phyloP scores from a whole-genome alignment of 2,113 vertebrate species.

The Loxodonta africana region DNA sequence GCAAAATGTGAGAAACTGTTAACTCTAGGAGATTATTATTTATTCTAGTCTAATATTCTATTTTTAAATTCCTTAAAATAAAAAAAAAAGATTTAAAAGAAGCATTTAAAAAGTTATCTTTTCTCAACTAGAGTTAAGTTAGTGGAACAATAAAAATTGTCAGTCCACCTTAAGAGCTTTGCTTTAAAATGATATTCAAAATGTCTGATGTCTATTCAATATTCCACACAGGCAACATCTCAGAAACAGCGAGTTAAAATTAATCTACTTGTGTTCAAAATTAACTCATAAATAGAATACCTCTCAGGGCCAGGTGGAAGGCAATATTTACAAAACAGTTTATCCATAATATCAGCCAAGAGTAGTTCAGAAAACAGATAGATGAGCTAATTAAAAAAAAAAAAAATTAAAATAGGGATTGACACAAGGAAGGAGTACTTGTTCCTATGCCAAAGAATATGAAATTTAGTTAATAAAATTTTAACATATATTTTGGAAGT shows the following conservation, averaged over 20 bases:
- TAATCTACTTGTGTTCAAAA: conserved; percentile 11
- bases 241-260: background rate
- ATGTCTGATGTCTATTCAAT: background rate
- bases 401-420: background rate
- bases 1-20: background rate
- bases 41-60: background rate
- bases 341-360: background rate
- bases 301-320: background rate
- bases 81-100: background rate
- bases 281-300: background rate
- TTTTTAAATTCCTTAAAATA: background rate
- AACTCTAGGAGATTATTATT: background rate
- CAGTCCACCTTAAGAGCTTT: background rate
- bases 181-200: background rate
- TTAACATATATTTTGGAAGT: background rate
- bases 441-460: background rate
- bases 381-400: background rate
- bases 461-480: background rate
- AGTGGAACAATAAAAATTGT: background rate
- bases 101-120: background rate
- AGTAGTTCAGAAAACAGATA: conserved; percentile 17
- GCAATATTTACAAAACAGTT: background rate
- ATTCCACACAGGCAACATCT: background rate
- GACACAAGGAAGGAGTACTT: background rate
- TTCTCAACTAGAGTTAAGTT: conserved; percentile 15